Percentiles rank a stretch among this genome's conserved stretches.
Evolutionary conservation across 1,140 invertebrate genomes (phyloP).

Genomic region (Apis mellifera): Amel_HAv3.1 CM009931.2:3563001-3563500

Average conservation of each 20-base stretch:
- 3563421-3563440: too few species aligned
- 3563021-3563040: conserved; percentile 41
- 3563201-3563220: background rate
- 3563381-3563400: too few species aligned
- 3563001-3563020: conserved; percentile 59
- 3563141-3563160: background rate
- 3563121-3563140: too few species aligned
- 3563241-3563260: background rate
- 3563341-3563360: too few species aligned
- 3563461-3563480: too few species aligned
- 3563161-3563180: background rate
- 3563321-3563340: too few species aligned
- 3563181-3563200: background rate
- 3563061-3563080: conserved; percentile 19
- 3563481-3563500: too few species aligned
- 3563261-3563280: background rate
- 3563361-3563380: too few species aligned
- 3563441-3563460: too few species aligned
- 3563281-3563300: background rate
- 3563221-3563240: too few species aligned
- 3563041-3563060: conserved; percentile 18
- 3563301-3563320: background rate
- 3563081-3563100: conserved; percentile 58
- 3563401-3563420: too few species aligned
- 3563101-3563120: conserved; percentile 43